phyloP scores from a whole-genome alignment of 2,888 invertebrate species.

The Dichetophora obliterata region DNA sequence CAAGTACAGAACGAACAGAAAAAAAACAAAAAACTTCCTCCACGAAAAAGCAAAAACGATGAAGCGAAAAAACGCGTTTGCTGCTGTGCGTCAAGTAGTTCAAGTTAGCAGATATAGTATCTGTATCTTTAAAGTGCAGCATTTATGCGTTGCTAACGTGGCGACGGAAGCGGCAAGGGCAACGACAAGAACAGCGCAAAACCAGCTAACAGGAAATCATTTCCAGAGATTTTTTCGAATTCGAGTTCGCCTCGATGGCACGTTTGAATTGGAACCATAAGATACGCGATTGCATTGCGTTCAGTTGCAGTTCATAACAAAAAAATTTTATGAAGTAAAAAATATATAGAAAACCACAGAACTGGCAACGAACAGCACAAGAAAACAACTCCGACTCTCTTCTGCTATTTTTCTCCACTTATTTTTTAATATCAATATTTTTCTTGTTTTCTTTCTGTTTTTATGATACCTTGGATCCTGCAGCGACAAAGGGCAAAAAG shows the following conservation, averaged over 20 bases:
- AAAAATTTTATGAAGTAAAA: conserved; percentile 18
- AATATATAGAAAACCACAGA: conserved; percentile 1
- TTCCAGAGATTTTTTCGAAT: conserved; percentile 25
- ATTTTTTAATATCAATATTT: background rate
- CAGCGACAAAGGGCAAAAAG: conserved; percentile 8
- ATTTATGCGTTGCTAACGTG: conserved; percentile 16
- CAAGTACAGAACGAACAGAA: background rate
- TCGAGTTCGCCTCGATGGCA: conserved; percentile 46
- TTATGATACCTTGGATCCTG: background rate
- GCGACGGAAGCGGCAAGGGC: conserved; percentile 31
- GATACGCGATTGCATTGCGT: conserved; percentile 27
- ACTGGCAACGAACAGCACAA: conserved; percentile 3
- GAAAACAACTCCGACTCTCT: background rate
- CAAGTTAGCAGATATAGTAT: conserved; percentile 16
- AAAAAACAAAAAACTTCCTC: background rate
- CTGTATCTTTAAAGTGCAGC: background rate
- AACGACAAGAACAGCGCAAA: conserved; percentile 33
- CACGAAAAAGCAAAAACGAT: conserved; percentile 25
- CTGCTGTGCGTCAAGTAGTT: conserved; percentile 15
- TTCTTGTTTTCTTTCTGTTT: background rate
- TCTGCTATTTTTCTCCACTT: background rate
- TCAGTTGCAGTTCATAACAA: background rate
- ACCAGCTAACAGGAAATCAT: conserved; percentile 33
- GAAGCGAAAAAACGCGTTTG: conserved; percentile 27
- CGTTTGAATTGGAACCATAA: conserved; percentile 54